Base-by-base conservation (phyloP, 2,113 vertebrate species). In the Onychostruthus taczanowskii region DNA sequence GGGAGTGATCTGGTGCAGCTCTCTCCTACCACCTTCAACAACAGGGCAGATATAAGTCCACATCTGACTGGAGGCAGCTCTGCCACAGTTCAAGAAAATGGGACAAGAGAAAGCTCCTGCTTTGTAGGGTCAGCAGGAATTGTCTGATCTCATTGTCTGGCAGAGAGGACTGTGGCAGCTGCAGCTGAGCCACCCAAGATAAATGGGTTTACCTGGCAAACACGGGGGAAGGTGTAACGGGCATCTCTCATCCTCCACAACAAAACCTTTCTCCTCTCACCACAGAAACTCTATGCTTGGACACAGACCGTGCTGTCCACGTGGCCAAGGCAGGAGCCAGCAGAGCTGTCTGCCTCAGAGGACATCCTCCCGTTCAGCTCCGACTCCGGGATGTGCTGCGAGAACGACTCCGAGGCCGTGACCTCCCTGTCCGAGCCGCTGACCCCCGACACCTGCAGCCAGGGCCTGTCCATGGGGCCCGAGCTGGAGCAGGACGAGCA, bases 251-350 rank as follows among this genome's bases (percentile, higher is more conserved):
- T 12, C 33, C n/a, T 63, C 31, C 59, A 47, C 78, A 87, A 41
- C 0, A 0, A 70, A 53, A 26, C 21, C 41, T 12, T n/a, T 89
- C 24, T 70, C 76, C 63, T 95, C 47, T 87, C 64, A 4, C 35
- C 61, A 5, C 86, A 98, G 98, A 97, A 97, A 44, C 98, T 98
- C 22, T 92, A 97, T 0, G 4, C 96, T 30, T 98, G 98, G 98
- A 97, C 95, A 1, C 95, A 90, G 79, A 96, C 88, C 0, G 89
- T 95, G 27, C 21, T 79, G 9, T 94, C 93, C 66, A 76, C 47
- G 0, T 97, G 96, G 97, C 93, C 94, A 2, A 61, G 84, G 62
- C 93, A 72, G 16, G 97, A 95, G 27, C 17, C 87, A 1, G 58
- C 96, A 26, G 97, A 96, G 28, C 79, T 80, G 2, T 97, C 96